These are phyloP conservation scores for Caranx ignobilis DNA, from an alignment of 2,113 vertebrate species.

Conservation along the genomic window DNA sequence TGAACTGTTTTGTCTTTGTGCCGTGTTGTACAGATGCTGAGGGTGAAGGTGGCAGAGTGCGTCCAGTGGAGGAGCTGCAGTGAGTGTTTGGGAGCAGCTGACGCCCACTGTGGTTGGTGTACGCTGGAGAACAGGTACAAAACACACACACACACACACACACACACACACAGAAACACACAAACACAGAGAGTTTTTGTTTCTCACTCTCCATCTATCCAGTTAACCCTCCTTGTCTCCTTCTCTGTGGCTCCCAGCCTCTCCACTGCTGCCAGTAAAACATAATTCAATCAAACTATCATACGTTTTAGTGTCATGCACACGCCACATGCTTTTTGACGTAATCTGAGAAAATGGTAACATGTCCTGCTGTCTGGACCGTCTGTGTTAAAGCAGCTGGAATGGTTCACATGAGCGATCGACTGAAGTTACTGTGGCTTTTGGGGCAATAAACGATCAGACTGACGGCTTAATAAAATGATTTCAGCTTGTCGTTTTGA, in stretches of 20 bases:
- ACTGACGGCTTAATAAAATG: constrained; percentile 19
- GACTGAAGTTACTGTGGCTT: constrained; percentile 4
- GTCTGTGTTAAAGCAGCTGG: constrained; percentile 2
- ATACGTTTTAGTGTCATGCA: constrained; percentile 28
- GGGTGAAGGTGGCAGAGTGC: constrained; percentile 92
- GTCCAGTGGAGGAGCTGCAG: constrained; percentile 86
- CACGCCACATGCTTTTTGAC: constrained; percentile 33
- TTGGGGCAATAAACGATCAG: constrained; percentile 19
- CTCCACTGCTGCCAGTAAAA: constrained; percentile 22
- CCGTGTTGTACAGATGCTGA: constrained; percentile 85
- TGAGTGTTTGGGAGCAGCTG: constrained; percentile 89
- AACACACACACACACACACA: constrained; percentile 16
- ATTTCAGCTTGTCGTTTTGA: constrained; percentile 11
- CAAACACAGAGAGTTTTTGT: not conserved
- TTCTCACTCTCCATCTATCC: constrained; percentile 10
- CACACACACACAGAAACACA: constrained; percentile 15
- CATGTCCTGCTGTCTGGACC: not conserved
- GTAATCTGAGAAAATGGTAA: constrained; percentile 15
- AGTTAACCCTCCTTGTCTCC: constrained; percentile 5
- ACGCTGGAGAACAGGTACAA: constrained; percentile 93
- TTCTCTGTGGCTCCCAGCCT: not conserved
- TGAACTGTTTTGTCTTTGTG: constrained; percentile 18
- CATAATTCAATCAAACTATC: constrained; percentile 48
- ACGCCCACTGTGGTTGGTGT: constrained; percentile 97
- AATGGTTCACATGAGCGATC: constrained; percentile 4